Base-by-base conservation (phyloP, 1,140 invertebrate species). In the Aporrectodea caliginosa region DNA sequence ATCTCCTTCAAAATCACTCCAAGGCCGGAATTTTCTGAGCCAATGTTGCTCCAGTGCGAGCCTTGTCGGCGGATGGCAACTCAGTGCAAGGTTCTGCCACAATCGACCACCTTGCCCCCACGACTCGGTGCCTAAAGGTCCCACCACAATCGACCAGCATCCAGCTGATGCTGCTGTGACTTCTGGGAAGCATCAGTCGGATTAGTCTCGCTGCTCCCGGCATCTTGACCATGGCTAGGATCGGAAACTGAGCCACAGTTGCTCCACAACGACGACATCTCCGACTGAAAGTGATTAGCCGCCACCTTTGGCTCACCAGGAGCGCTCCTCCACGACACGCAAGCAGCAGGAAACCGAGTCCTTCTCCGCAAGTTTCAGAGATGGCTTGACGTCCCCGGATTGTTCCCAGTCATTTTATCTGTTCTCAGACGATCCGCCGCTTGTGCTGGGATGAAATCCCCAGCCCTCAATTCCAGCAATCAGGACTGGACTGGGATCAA, bases 51-150 rank as follows among this genome's bases (percentile, higher is more conserved):
- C 43, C 43, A 58, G 43, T 58, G 43, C 43, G 43, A 58, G 6
- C 43, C 43, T 58, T 58, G 43, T 58, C 43, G n/a, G n/a, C n/a
- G n/a, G n/a, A n/a, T 78, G 85, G 85, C 58, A 84, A n/a, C n/a
- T n/a, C n/a, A n/a, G n/a, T n/a, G n/a, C n/a, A n/a, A n/a, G n/a
- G n/a, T n/a, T n/a, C n/a, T n/a, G n/a, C n/a, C n/a, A n/a, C n/a
- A n/a, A n/a, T n/a, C n/a, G n/a, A n/a, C n/a, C n/a, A n/a, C n/a
- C n/a, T n/a, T n/a, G n/a, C n/a, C n/a, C n/a, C n/a, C 85, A 6
- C 6, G 43, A 6, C 6, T 12, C 43, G 6, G 6, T 58, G 43
- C 6, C 6, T 6, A 58, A 6, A 12, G 43, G 43, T 22, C 22
- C 43, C 43, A 58, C 43, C 6, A 58, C 43, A 58, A 6, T 12